Base-by-base conservation (phyloP, 2,888 invertebrate species). In the Yponomeuta malinellus region DNA sequence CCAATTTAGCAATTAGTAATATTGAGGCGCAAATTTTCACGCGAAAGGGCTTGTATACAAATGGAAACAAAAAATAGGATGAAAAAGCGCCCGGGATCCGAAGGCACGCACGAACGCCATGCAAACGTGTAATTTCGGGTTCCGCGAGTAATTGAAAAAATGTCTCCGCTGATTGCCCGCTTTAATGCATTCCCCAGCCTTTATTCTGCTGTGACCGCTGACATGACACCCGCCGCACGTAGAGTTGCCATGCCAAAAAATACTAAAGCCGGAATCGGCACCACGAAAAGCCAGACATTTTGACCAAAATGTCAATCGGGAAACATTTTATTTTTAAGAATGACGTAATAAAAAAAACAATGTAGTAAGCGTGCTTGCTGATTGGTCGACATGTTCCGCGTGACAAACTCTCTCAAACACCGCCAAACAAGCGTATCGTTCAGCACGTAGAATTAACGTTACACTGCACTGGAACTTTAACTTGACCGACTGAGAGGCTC, bases 81-180 rank as follows among this genome's bases (percentile, higher is more conserved):
- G 63, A 71, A 73, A 71, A 70, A 71, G 73, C 74, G 73, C 72
- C 72, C 71, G 72, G 74, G 73, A 76, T 75, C 72, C 74, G 37
- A 67, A 15, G 72, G 74, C 75, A 75, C 80, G 77, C 75, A 72
- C 74, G 76, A 71, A 48, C 73, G 74, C 75, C 78, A 75, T 48
- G 71, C 66, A 5, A 64, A 73, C 78, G 80, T 82, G 80, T 84
- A 85, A 85, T 86, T 84, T 84, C 72, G 74, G 75, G 79, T 77
- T 80, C 76, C 77, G 79, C 77, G 74, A 73, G 75, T 81, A 78
- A 84, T 83, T 82, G 81, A 82, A 81, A 76, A 74, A 74, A 67
- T 69, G 63, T 65, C 69, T 71, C 69, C 63, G 9, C 69, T 71
- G 72, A 74, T 75, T 73, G 73, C 64, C 43, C 63, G 68, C 71